phyloP scores from a whole-genome alignment of 64 coral and sea anemone genomes.

The Catalaphyllia jardinei region DNA sequence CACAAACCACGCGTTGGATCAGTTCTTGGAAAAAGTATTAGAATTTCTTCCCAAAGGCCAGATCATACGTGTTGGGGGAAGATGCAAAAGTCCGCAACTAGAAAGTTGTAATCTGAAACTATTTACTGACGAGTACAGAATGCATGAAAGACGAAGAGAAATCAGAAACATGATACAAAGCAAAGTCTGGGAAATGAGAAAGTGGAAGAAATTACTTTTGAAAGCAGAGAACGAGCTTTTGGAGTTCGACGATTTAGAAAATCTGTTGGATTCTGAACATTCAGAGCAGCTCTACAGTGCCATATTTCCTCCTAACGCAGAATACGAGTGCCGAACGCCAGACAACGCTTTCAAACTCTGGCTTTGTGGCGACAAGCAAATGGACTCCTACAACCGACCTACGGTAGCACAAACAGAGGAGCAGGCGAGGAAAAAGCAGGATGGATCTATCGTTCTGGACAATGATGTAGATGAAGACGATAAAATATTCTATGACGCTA shows the following conservation, averaged over 20 bases:
- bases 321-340: not conserved
- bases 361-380: not conserved
- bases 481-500: too few relatives aligned
- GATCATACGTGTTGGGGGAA: slow-evolving; percentile 54
- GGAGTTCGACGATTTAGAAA: not conserved
- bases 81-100: slow-evolving; percentile 43
- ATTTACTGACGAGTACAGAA: not conserved
- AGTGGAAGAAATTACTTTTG: not conserved
- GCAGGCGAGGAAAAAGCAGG: too few relatives aligned
- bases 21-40: slow-evolving; percentile 56
- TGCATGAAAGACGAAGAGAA: not conserved
- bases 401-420: too few relatives aligned
- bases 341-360: slow-evolving; percentile 1
- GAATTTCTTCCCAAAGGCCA: not conserved
- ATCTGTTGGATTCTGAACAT: not conserved
- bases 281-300: not conserved
- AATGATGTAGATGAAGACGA: not conserved
- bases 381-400: too few relatives aligned
- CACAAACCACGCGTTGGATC: slow-evolving; percentile 62
- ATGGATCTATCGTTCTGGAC: not conserved
- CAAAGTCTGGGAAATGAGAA: not conserved
- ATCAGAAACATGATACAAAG: not conserved
- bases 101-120: slow-evolving; percentile 33
- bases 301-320: not conserved
- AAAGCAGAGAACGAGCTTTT: not conserved